Conservation (phyloP, 2,113 vertebrate genomes). For the Hystrix cristata region DNA sequence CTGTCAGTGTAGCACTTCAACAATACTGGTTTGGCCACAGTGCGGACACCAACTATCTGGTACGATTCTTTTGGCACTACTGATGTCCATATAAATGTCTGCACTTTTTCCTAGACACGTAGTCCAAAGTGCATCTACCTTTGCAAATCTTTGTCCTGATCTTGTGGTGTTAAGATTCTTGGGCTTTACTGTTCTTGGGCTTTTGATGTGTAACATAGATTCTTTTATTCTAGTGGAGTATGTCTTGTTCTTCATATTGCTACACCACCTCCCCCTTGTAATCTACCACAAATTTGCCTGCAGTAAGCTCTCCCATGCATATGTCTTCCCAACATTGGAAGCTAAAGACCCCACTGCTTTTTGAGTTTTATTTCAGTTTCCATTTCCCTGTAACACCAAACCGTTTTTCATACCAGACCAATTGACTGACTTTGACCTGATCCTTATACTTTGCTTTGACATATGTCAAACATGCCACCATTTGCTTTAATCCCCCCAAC, state of each 20-base stretch:
- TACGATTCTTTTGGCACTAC: not conserved
- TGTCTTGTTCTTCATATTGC: not conserved
- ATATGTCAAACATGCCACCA: not conserved
- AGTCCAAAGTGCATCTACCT: not conserved
- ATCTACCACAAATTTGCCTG: not conserved
- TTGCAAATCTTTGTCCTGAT: not conserved
- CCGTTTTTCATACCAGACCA: fast-evolving
- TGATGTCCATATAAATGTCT: too few relatives aligned
- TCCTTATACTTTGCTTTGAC: not conserved
- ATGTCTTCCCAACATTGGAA: not conserved
- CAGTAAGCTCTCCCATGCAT: too few relatives aligned
- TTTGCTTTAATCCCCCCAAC: not conserved
- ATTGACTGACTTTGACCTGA: not conserved
- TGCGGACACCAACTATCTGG: not conserved
- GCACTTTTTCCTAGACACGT: not conserved
- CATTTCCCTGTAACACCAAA: not conserved
- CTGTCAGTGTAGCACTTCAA: not conserved
- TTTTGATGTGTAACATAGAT: fast-evolving
- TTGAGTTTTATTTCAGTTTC: not conserved
- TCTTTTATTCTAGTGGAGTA: fast-evolving
- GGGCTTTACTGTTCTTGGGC: not conserved
- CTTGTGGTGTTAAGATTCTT: not conserved
- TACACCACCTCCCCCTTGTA: not conserved
- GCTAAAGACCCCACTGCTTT: not conserved
- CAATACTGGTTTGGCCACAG: not conserved